A percentile compares a stretch with the other conserved stretches of the same genome.
Conservation (phyloP, 2,797 vertebrate species). For the Lepidocolaptes lacrymiger region DNA sequence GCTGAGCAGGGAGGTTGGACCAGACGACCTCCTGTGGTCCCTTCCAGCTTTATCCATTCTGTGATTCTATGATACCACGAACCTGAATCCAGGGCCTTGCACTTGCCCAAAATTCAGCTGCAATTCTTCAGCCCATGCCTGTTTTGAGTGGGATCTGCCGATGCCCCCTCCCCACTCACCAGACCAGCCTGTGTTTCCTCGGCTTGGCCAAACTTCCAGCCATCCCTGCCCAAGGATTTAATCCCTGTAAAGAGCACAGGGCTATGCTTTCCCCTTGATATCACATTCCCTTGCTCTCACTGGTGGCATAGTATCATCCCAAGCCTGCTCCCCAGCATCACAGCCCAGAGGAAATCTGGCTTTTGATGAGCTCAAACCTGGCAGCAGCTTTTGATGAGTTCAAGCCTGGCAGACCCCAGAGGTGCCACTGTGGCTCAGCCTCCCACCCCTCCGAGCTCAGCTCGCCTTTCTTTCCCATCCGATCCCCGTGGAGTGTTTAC, state of each 20-base stretch:
- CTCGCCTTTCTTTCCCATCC: not conserved
- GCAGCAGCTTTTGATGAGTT: not conserved
- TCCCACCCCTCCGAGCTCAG: not conserved
- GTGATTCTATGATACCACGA: not conserved
- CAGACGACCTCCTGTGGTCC: too few species aligned
- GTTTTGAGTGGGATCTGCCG: too few species aligned
- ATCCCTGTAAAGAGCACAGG: not conserved
- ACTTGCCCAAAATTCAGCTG: accelerated
- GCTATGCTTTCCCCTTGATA: accelerated
- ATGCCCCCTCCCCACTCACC: not conserved
- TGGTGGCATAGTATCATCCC: accelerated
- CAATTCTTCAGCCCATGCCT: accelerated
- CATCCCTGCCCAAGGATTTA: not conserved
- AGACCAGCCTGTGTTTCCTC: not conserved
- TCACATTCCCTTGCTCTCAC: not conserved
- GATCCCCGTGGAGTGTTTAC: not conserved
- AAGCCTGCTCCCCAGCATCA: accelerated
- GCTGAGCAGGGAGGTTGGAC: not conserved
- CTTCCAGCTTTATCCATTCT: not conserved
- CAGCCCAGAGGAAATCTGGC: accelerated
- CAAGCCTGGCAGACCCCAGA: not conserved
- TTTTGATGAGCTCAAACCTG: not conserved
- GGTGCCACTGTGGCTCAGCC: not conserved
- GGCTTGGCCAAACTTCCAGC: not conserved
- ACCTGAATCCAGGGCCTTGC: not conserved